Base-by-base conservation (phyloP, 2,113 vertebrate species). In the Crotalus tigris region DNA sequence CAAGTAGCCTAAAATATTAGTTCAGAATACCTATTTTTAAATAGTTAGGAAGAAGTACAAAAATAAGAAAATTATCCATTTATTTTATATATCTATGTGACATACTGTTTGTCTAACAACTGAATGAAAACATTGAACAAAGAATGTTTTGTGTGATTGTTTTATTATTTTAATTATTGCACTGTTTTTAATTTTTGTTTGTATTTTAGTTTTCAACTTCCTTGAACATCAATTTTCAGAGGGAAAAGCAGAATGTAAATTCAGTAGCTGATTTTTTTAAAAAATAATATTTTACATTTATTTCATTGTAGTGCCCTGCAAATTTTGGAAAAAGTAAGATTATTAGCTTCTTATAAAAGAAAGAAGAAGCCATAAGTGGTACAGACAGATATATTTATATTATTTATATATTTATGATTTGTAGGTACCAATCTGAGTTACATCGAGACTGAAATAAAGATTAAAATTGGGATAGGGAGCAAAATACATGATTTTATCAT, bases 81-180 rank as follows among this genome's bases (percentile, higher is more conserved):
- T 96, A 94, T 96, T 96, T 51, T 94, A 93, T 95, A 95, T 95
- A 94, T 92, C 93, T 96, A 90, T 95, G 95, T 94, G 95, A 89
- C 93, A 94, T 90, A 92, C 57, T 29, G 93, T 96, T 96, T 94
- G 59, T 96, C 95, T 93, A 81, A 44, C 7, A 81, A 44, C 3
- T 81, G 75, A 81, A 81, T 81, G 33, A 81, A 44, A 81, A 81
- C 33, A 81, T 81, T 44, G 75, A 44, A 44, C 7, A 44, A 81
- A 81, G 2, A 81, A 39, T 75, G 69, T 81, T 81, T 44, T 44
- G 69, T 39, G 39, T 15, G 33, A 44, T 44, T 81, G 17, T 44
- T 81, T 81, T 81, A 81, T 17, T 17, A 17, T 44, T 44, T 81
- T 81, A 81, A 81, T 81, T 75, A 75, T 69, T 81, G 33, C 2